Base-by-base conservation (phyloP, 2,797 vertebrate genomes). In the Allochrocebus solatus region DNA sequence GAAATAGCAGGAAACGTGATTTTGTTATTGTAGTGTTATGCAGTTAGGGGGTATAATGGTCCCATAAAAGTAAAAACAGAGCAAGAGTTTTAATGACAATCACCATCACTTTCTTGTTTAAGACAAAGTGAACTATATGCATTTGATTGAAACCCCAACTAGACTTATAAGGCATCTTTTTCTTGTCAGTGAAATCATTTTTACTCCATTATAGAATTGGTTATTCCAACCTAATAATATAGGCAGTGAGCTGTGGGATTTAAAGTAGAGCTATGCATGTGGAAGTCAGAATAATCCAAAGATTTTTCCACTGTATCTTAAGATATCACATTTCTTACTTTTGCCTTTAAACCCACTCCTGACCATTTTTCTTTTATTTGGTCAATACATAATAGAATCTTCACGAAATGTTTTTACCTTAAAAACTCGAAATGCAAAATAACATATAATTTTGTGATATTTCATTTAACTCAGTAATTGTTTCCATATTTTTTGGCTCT, bases 401-500 rank as follows among this genome's bases (percentile, higher is more conserved):
- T 96, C 92, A 50, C 91, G 91, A 98, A 96, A 92, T 90, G 84
- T 50, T 98, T 95, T 98, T 98, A 98, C 98, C 96, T 98, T 98
- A 97, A 92, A 96, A 97, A 98, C 83, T 55, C 95, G 96, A 98
- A 98, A 98, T 79, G 93, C 91, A 98, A 98, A 97, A 85, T 92
- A 92, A 95, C 95, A 97, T 80, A 91, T 97, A 5, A 92, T 96
- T 98, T 97, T 98, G 75, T 96, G 96, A 86, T 98, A 96, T 98
- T 98, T 98, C 64, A 76, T 92, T 98, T 98, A 94, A 95, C 87
- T 95, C 96, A 98, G 98, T 98, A 98, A 99, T 98, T 98, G 97
- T 97, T 99, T 98, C 98, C 99, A 99, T 98, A 98, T 97, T 98
- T 98, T 97, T 86, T 98, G 98, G 98, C 98, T 98, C 96, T 95